Evolutionary conservation across 2,888 invertebrate genomes (phyloP).

Genomic region (Helleia helle): DNA sequence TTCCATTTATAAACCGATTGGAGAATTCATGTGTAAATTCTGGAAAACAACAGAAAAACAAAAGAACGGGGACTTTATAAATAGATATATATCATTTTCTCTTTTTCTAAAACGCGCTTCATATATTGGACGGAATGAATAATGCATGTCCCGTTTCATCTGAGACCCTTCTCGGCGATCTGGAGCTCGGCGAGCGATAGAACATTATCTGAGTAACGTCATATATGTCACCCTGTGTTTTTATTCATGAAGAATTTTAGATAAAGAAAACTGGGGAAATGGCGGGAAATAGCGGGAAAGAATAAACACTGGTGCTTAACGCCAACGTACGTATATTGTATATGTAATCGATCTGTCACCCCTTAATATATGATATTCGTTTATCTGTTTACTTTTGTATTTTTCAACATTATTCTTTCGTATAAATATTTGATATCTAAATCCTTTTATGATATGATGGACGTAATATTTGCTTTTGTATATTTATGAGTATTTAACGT

Average conservation of each 20-base stretch:
- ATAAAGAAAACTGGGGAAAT: neutral
- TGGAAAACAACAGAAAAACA: constrained; percentile 9
- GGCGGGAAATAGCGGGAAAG: too few species aligned
- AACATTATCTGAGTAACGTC: neutral
- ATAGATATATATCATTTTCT: neutral
- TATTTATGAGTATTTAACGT: too few species aligned
- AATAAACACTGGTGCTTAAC: too few species aligned
- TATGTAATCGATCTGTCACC: too few species aligned
- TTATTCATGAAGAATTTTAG: neutral
- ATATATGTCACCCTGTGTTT: neutral
- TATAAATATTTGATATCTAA: too few species aligned
- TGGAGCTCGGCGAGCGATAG: constrained; percentile 4
- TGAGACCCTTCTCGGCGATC: constrained; percentile 1
- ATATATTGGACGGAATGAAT: constrained; percentile 6
- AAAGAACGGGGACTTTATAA: constrained; percentile 7
- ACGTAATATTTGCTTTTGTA: too few species aligned
- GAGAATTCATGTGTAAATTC: constrained; percentile 1
- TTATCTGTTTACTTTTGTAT: too few species aligned
- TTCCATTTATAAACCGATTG: constrained; percentile 1
- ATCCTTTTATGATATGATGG: too few species aligned
- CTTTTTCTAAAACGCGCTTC: constrained; percentile 3
- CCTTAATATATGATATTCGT: too few species aligned
- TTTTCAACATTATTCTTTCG: too few species aligned
- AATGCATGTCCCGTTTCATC: constrained; percentile 6
- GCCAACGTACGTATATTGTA: too few species aligned